Conservation (phyloP, 30 jellyfish, hydroid and myxozoan species). For the Chironex yamaguchii region DNA sequence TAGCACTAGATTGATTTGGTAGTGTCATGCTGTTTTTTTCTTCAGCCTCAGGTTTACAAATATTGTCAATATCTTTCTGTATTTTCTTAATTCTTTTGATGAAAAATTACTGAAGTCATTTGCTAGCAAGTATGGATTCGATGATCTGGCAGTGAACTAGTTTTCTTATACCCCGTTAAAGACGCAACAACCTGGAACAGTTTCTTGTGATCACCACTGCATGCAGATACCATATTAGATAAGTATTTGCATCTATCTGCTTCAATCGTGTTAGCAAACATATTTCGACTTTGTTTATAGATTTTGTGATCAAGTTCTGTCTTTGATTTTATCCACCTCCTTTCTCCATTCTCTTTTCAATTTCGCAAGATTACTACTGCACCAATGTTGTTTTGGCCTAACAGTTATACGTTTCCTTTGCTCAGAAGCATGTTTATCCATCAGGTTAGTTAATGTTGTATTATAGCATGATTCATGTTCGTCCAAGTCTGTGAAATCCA, state of each 20-base stretch:
- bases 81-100: slow-evolving; percentile 16
- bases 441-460: slow-evolving; percentile 15
- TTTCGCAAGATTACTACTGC: background rate
- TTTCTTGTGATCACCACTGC: slow-evolving; percentile 50
- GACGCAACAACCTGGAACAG: slow-evolving; percentile 68
- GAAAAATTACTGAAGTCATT: slow-evolving; percentile 45
- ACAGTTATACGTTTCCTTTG: background rate
- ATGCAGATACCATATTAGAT: slow-evolving; percentile 25
- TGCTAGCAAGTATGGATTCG: slow-evolving; percentile 68
- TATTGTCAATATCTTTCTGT: slow-evolving; percentile 30
- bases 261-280: slow-evolving; percentile 48
- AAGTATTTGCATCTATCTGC: slow-evolving; percentile 26
- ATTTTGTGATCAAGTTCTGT: slow-evolving; percentile 3
- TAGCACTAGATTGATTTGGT: slow-evolving; percentile 10
- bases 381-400: background rate
- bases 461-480: slow-evolving; percentile 43
- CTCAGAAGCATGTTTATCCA: slow-evolving; percentile 44
- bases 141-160: slow-evolving; percentile 51
- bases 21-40: slow-evolving; percentile 20
- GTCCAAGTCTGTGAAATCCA: slow-evolving; percentile 11
- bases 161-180: slow-evolving; percentile 43
- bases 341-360: slow-evolving; percentile 11
- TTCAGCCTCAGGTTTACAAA: slow-evolving; percentile 51
- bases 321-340: slow-evolving; percentile 24
- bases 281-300: slow-evolving; percentile 26